Evolutionary conservation across 1,140 invertebrate genomes (phyloP).

Genomic region (Camponotus pennsylvanicus): DNA sequence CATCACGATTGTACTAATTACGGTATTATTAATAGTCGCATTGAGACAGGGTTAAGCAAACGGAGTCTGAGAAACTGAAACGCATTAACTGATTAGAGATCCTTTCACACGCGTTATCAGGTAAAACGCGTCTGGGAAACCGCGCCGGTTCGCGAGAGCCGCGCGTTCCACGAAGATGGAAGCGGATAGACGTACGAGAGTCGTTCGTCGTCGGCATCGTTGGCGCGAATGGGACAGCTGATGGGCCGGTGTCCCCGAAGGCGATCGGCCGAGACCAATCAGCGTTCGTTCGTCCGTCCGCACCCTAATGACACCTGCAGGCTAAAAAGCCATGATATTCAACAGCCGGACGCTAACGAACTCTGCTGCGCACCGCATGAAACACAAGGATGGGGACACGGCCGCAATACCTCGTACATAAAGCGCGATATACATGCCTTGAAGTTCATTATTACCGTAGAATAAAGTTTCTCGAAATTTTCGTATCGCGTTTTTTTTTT

Average conservation of each 20-base stretch:
- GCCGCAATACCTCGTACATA: background rate
- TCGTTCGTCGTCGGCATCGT: conserved; percentile 66
- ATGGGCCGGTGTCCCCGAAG: conserved; percentile 82
- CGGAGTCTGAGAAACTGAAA: conserved; percentile 14
- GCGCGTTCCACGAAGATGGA: conserved; percentile 12
- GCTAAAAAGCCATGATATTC: conserved; percentile 85
- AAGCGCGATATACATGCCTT: background rate
- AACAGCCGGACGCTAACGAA: conserved; percentile 83
- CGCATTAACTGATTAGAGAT: conserved; percentile 11
- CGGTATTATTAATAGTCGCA: conserved; percentile 9
- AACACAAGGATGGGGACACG: conserved; percentile 29
- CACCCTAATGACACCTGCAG: conserved; percentile 85
- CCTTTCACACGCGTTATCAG: conserved; percentile 39
- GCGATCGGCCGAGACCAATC: conserved; percentile 84
- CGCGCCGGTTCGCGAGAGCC: background rate
- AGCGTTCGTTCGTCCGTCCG: conserved; percentile 81
- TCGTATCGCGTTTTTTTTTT: background rate
- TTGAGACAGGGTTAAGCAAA: conserved; percentile 18
- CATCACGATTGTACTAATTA: conserved; percentile 2
- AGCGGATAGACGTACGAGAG: conserved; percentile 32
- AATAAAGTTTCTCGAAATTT: background rate
- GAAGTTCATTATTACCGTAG: background rate
- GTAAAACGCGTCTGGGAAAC: conserved; percentile 49
- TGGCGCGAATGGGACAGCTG: conserved; percentile 83
- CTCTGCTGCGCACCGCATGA: conserved; percentile 63